A percentile compares a stretch with the other conserved stretches of the same genome.
These are phyloP conservation scores for Anguilla pacifica DNA, from an alignment of 2,797 vertebrate genomes.

Conservation along the genomic window DNA sequence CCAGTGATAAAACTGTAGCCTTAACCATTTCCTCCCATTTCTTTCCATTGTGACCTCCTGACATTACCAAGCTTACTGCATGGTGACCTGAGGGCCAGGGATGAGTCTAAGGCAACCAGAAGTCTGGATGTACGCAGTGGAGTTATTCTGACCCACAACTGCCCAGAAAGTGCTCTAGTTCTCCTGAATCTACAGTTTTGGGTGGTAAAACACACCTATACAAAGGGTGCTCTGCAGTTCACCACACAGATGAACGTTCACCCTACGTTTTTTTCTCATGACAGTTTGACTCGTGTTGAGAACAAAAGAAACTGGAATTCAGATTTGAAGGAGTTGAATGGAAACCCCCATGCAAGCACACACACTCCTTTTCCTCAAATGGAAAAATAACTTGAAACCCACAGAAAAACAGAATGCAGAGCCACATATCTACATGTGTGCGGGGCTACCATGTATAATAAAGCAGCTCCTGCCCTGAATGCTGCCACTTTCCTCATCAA, in stretches of 20 bases:
- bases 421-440: not conserved
- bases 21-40: not conserved
- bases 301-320: not conserved
- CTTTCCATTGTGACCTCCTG: not conserved
- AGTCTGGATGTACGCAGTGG: slow-evolving; percentile 60
- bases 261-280: not conserved
- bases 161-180: slow-evolving; percentile 32
- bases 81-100: slow-evolving; percentile 18
- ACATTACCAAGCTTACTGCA: slow-evolving; percentile 14
- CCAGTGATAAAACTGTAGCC: not conserved
- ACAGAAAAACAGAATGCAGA: not conserved
- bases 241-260: not conserved
- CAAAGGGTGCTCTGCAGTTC: not conserved
- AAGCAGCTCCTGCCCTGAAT: not conserved
- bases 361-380: not conserved
- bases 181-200: slow-evolving; percentile 52
- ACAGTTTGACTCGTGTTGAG: not conserved
- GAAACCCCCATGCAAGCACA: not conserved
- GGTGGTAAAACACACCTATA: slow-evolving; percentile 23
- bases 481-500: slow-evolving; percentile 3
- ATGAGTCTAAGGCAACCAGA: slow-evolving; percentile 70
- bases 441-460: slow-evolving; percentile 10
- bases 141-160: slow-evolving; percentile 37
- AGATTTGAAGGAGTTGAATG: not conserved
- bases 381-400: not conserved